Percentiles rank a stretch among this genome's conserved stretches.
These are phyloP conservation scores for Simalia tracyae DNA, from an alignment of 2,797 vertebrate genomes.

Conservation along the genomic window DNA sequence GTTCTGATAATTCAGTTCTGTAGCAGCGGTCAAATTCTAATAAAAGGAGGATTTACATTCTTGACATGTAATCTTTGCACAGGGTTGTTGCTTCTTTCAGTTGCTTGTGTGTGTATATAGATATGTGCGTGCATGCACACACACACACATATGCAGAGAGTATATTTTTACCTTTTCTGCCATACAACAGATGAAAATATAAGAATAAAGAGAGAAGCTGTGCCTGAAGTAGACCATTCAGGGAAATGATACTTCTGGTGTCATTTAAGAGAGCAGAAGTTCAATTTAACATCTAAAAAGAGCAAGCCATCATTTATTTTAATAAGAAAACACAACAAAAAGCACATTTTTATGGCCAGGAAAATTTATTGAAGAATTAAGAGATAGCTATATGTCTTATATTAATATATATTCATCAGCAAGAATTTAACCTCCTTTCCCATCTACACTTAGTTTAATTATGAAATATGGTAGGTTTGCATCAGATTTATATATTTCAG, in stretches of 20 bases:
- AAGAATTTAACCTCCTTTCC: background rate
- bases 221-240: background rate
- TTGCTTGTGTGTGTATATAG: background rate
- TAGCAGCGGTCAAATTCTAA: background rate
- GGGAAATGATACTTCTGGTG: too few relatives aligned
- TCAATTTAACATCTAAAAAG: background rate
- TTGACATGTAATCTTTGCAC: background rate
- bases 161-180: background rate
- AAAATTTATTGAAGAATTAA: background rate
- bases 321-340: background rate
- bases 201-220: background rate
- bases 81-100: background rate
- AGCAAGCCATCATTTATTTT: background rate
- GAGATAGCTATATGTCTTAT: background rate
- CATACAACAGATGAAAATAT: background rate
- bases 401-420: too few relatives aligned
- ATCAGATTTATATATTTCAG: background rate
- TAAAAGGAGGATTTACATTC: background rate
- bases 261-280: too few relatives aligned
- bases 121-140: rapidly evolving
- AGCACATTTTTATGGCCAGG: background rate
- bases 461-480: background rate
- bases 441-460: background rate
- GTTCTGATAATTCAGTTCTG: background rate
- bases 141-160: background rate